Conservation (phyloP, 64 coral and sea anemone species). For the Catalaphyllia jardinei region DNA sequence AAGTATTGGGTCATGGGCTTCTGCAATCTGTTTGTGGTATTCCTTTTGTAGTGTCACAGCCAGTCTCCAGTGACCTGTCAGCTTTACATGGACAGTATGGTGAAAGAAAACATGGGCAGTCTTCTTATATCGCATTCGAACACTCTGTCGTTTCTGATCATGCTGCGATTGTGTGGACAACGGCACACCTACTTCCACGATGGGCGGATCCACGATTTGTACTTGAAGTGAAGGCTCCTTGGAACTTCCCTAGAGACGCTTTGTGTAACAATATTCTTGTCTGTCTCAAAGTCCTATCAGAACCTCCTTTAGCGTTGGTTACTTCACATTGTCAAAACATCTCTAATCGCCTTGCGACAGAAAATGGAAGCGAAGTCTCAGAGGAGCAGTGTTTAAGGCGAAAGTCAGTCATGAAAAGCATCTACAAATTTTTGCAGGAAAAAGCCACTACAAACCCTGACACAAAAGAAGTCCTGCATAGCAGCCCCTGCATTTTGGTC, state of each 20-base stretch:
- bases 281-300: neutral
- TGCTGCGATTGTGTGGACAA: conserved; percentile 34
- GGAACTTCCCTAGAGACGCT: neutral
- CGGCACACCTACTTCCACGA: conserved; percentile 13
- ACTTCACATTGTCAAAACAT: conserved; percentile 37
- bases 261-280: neutral
- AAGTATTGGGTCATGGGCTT: neutral
- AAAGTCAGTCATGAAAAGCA: conserved; percentile 27
- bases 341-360: neutral
- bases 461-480: neutral
- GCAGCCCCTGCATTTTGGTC: conserved; percentile 22
- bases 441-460: neutral
- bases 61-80: neutral
- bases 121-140: conserved; percentile 46
- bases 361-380: neutral
- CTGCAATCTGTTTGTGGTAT: conserved; percentile 16
- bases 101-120: neutral
- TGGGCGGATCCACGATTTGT: conserved; percentile 20
- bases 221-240: neutral
- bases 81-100: conserved; percentile 20
- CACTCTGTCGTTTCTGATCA: conserved; percentile 35
- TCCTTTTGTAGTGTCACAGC: conserved; percentile 15
- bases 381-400: neutral
- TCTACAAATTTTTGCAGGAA: conserved; percentile 37
- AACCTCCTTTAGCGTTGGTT: neutral